Evolutionary conservation across 2,888 invertebrate species (phyloP).

Genomic region (Thelaira solivaga): DNA sequence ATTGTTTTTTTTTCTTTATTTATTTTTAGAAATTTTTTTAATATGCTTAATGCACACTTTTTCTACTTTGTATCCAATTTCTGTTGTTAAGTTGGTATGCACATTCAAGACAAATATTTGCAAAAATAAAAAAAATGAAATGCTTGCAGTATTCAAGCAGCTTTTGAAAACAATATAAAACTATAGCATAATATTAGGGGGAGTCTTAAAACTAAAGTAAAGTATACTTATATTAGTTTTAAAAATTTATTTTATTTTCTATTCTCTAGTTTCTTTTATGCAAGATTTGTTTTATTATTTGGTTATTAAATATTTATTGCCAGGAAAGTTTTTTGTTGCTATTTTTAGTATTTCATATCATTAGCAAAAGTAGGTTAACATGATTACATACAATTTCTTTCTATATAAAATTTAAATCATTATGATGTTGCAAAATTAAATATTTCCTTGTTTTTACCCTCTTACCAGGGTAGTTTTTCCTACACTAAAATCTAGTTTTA

Average conservation of each 20-base stretch:
- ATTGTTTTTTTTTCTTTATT: neutral
- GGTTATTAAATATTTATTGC: slow-evolving; percentile 49
- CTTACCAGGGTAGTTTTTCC: no score
- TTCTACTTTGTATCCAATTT: neutral
- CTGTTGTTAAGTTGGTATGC: neutral
- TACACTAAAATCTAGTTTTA: no score
- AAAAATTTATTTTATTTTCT: neutral
- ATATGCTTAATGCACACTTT: slow-evolving; percentile 23
- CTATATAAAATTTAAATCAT: slow-evolving; percentile 30
- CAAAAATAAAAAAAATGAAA: neutral
- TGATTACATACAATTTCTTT: slow-evolving; percentile 28
- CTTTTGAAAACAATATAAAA: neutral
- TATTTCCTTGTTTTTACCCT: neutral
- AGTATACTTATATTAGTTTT: slow-evolving; percentile 41
- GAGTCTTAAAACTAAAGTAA: neutral
- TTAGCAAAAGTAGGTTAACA: slow-evolving; percentile 47
- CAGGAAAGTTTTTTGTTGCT: slow-evolving; percentile 4
- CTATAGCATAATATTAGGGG: slow-evolving; percentile 8
- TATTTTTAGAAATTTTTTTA: neutral
- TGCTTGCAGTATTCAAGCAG: neutral
- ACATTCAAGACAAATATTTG: slow-evolving; percentile 37
- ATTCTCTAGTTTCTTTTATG: neutral
- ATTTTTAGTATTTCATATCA: neutral
- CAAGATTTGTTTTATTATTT: neutral
- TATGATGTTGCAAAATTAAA: neutral